Evolutionary conservation across 2,888 invertebrate genomes (phyloP).

Genomic region (Pecten maximus): DNA sequence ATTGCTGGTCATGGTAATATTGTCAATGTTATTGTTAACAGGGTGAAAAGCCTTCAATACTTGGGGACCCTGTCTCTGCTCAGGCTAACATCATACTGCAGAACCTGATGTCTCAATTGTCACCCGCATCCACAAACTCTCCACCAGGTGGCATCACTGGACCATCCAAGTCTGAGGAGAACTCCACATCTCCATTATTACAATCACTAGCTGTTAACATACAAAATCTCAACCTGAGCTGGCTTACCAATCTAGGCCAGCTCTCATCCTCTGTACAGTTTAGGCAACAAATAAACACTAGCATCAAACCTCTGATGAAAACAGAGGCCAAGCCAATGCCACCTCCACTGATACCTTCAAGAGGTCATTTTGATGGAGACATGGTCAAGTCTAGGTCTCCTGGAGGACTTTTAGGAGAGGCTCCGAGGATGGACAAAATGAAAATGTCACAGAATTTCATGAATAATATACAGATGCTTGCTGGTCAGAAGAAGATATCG

Average conservation of each 20-base stretch:
- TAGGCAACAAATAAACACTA: not conserved
- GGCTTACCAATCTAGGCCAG: constrained; percentile 72
- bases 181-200: constrained; percentile 1
- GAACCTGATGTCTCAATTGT: constrained; percentile 79
- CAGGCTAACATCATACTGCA: constrained; percentile 82
- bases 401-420: constrained; percentile 41
- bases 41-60: constrained; percentile 76
- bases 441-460: constrained; percentile 38
- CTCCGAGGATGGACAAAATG: not conserved
- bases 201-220: constrained; percentile 37
- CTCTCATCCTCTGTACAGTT: constrained; percentile 41
- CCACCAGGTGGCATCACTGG: constrained; percentile 22
- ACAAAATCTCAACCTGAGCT: constrained; percentile 67
- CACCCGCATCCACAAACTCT: constrained; percentile 22
- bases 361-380: not conserved
- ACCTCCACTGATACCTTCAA: not conserved
- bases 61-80: constrained; percentile 80
- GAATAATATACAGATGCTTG: constrained; percentile 39
- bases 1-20: too few relatives aligned
- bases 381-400: not conserved
- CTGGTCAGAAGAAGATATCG: not conserved
- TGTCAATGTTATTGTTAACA: too few relatives aligned
- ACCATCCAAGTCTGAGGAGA: not conserved
- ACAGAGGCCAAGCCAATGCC: not conserved
- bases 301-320: not conserved